Conservation (phyloP, 2,113 vertebrate genomes). For the Mirounga angustirostris region DNA sequence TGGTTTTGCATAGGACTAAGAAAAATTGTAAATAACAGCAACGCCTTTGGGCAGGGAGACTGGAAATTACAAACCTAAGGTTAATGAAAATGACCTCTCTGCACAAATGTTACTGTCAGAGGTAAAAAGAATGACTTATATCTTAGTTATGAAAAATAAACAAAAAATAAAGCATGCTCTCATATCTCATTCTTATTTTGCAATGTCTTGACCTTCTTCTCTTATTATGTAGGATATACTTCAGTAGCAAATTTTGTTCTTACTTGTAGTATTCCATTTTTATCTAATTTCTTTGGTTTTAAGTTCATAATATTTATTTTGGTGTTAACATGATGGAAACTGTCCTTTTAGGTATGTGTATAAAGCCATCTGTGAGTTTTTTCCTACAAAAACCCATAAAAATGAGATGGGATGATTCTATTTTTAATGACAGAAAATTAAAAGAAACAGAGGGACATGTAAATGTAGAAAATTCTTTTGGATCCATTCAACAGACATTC, state of each 20-base stretch:
- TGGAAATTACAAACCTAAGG: slow-evolving; percentile 57
- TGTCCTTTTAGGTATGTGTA: not conserved
- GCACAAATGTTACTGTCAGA: slow-evolving; percentile 71
- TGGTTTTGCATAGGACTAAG: slow-evolving; percentile 80
- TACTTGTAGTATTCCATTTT: not conserved
- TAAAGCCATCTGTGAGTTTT: not conserved
- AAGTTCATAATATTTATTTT: slow-evolving; percentile 23
- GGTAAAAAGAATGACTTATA: slow-evolving; percentile 74
- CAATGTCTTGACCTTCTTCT: slow-evolving; percentile 54
- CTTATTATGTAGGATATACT: not conserved
- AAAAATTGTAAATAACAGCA: slow-evolving; percentile 83
- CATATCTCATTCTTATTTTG: slow-evolving; percentile 28
- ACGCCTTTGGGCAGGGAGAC: slow-evolving; percentile 71
- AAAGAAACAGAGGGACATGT: not conserved
- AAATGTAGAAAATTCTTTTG: not conserved
- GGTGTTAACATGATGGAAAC: not conserved
- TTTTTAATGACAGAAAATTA: not conserved
- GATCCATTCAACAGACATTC: not conserved
- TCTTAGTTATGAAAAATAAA: slow-evolving; percentile 76
- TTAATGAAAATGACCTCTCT: slow-evolving; percentile 84
- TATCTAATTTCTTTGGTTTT: slow-evolving; percentile 18
- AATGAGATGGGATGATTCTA: not conserved
- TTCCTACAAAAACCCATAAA: not conserved
- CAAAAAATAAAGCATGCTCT: slow-evolving; percentile 46
- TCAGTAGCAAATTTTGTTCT: slow-evolving; percentile 42